phyloP scores from a whole-genome alignment of 2,113 vertebrate species.

The Pachycephala philippinensis region DNA sequence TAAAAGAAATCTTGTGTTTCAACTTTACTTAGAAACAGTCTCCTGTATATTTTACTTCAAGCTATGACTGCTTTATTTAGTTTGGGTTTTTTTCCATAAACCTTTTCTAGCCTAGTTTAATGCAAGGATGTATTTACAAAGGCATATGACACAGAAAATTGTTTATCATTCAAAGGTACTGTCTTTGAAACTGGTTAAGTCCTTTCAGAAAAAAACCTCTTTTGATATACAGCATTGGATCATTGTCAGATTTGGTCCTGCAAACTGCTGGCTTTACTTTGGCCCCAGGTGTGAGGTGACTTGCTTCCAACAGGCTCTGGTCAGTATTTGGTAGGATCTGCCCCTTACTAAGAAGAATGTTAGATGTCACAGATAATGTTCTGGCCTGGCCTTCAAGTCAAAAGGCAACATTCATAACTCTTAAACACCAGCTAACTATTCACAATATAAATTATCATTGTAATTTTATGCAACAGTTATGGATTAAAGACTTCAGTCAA shows the following conservation, averaged over 20 bases:
- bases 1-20: slow-evolving; percentile 50
- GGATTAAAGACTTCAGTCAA: slow-evolving; percentile 15
- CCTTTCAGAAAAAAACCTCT: neutral
- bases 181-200: neutral
- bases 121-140: neutral
- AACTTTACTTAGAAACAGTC: neutral
- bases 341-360: neutral
- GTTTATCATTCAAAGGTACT: neutral
- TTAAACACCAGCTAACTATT: slow-evolving; percentile 39
- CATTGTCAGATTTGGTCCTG: neutral
- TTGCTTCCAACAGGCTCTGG: neutral
- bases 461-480: neutral
- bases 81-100: neutral
- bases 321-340: neutral
- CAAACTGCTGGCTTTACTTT: neutral
- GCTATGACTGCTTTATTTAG: slow-evolving; percentile 31
- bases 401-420: neutral
- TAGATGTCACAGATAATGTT: slow-evolving; percentile 39
- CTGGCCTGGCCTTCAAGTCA: neutral
- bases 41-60: slow-evolving; percentile 44
- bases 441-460: neutral
- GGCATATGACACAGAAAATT: neutral
- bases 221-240: neutral
- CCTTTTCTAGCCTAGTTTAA: slow-evolving; percentile 36
- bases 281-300: neutral